phyloP scores from a whole-genome alignment of 2,797 vertebrate species.

The Xenopus petersii region DNA sequence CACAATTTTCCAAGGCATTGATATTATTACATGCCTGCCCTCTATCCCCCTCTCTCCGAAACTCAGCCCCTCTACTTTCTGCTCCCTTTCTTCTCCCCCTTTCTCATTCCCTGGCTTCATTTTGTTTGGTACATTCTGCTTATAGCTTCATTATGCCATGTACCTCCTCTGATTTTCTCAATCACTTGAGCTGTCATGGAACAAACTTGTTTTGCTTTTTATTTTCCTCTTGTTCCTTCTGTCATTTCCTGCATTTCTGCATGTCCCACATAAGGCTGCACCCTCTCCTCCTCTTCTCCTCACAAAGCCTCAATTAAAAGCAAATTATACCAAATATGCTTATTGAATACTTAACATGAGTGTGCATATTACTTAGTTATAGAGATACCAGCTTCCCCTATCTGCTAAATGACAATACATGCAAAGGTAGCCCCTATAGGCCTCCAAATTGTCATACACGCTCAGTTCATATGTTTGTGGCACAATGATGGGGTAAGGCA shows the following conservation, averaged over 20 bases:
- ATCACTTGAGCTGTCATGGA: constrained; percentile 18
- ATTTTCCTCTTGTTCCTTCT: constrained; percentile 22
- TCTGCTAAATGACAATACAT: too few species aligned
- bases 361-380: too few species aligned
- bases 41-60: constrained; percentile 32
- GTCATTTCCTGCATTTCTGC: not conserved
- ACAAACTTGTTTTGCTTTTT: constrained; percentile 9
- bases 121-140: constrained; percentile 41
- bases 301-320: too few species aligned
- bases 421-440: too few species aligned
- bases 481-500: too few species aligned
- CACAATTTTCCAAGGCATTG: constrained; percentile 49
- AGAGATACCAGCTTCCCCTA: too few species aligned
- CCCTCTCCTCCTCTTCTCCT: too few species aligned
- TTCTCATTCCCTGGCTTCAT: constrained; percentile 40
- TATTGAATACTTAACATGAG: too few species aligned
- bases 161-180: constrained; percentile 9
- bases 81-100: constrained; percentile 39
- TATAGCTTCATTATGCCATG: constrained; percentile 38
- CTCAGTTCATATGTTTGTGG: too few species aligned
- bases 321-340: too few species aligned
- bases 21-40: constrained; percentile 55
- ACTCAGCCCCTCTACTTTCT: constrained; percentile 45
- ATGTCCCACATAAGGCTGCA: too few species aligned
- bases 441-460: too few species aligned